phyloP scores from a whole-genome alignment of 2,797 vertebrate genomes.

The Cuniculus paca region DNA sequence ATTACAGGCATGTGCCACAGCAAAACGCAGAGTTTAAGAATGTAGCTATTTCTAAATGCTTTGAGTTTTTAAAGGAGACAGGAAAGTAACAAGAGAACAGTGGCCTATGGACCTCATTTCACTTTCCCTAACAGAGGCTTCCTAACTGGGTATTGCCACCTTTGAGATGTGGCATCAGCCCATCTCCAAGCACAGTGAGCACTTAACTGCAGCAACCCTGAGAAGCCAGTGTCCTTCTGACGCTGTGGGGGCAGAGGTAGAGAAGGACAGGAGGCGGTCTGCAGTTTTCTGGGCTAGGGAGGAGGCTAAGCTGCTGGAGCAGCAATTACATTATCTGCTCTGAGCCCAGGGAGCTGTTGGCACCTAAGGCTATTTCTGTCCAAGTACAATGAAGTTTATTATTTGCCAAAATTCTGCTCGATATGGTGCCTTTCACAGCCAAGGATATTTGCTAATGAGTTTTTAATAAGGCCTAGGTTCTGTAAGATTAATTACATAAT shows the following conservation, averaged over 20 bases:
- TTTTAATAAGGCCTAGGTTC: conserved; percentile 80
- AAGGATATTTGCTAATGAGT: conserved; percentile 78
- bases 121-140: background rate
- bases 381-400: conserved; percentile 72
- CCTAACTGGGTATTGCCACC: background rate
- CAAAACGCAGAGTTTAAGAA: background rate
- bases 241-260: background rate
- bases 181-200: background rate
- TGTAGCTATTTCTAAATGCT: background rate
- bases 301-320: conserved; percentile 35
- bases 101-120: background rate
- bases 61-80: background rate
- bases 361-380: conserved; percentile 69
- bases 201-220: background rate
- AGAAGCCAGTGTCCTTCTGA: background rate
- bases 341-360: conserved; percentile 41
- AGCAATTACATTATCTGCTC: conserved; percentile 57
- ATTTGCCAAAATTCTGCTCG: conserved; percentile 76
- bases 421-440: conserved; percentile 72
- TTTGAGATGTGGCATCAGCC: background rate
- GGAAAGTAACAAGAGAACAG: background rate
- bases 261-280: background rate
- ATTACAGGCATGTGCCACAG: background rate
- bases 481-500: conserved; percentile 73
- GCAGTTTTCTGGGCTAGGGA: background rate